Evolutionary conservation across 2,888 invertebrate species (phyloP), one percentile per base, ranked within the genome.

Genomic region (Papilio elwesi): DNA sequence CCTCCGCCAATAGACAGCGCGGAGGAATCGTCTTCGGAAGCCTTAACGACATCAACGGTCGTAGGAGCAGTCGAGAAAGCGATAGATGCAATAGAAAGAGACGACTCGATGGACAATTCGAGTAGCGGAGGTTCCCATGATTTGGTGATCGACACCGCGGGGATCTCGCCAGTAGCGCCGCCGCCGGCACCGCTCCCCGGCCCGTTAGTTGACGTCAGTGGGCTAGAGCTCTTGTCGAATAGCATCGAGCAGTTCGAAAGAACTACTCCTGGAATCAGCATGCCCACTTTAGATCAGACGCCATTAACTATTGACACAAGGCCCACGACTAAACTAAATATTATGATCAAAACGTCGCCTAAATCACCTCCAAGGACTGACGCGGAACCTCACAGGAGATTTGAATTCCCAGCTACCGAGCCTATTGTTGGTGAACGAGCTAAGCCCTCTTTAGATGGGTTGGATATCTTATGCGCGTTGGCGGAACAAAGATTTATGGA

Each of bases 401-500:
- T 93, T 70, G 91, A 92, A 73, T 94, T 92, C 76, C 88, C 90
- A 8, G 74, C 85, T 2, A 77, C 82, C 7, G 87, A 90, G 75
- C 76, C 85, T 4, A 77, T 78, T 70, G 78, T 82, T 0, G 83
- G 84, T 77, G 88, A 90, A 47, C 90, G 91, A 70, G 76, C 85
- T 9, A 92, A 93, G 76, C 88, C 90, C 75, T 92, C 92, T 6
- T 88, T 96, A 16, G 96, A 95, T 38, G 96, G 96, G 0, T 89
- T 98, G 15, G 96, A 97, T 70, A 87, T 98, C 49, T 88, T 98
- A 43, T 98, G 98, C 85, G 97, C 97, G 10, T 90, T 98, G 74
- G 98, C 97, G 0, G 97, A 97, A 83, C 97, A 97, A 83, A 94
- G 97, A 77, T 96, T 97, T 76, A 95, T 96, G 91, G 97, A 97